A percentile compares a stretch with the other conserved stretches of the same genome.
Conservation (phyloP, 2,888 invertebrate genomes). For the Xanthostigma xanthostigma region DNA sequence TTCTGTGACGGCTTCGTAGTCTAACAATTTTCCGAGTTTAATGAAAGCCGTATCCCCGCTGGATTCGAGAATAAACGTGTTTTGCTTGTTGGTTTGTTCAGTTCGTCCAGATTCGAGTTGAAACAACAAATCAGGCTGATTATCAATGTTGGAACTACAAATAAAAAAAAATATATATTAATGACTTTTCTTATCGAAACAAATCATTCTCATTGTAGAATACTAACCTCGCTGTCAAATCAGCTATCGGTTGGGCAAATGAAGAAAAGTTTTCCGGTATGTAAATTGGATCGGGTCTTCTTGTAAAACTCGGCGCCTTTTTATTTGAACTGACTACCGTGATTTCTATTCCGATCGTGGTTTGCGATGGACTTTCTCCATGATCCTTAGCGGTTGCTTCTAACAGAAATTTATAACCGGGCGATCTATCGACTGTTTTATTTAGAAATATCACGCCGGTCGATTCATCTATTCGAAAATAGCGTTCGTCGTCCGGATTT, state of each 20-base stretch:
- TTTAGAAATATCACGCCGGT: conserved; percentile 72
- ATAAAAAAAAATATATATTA: background rate
- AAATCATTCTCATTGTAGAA: conserved; percentile 11
- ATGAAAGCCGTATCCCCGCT: conserved; percentile 57
- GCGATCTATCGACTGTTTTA: conserved; percentile 34
- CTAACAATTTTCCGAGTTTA: conserved; percentile 58
- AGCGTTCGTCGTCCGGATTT: conserved; percentile 36
- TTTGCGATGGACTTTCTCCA: conserved; percentile 47
- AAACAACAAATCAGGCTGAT: conserved; percentile 59
- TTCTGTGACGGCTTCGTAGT: conserved; percentile 72
- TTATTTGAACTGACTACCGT: conserved; percentile 76
- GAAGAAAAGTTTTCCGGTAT: conserved; percentile 62
- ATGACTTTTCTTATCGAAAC: background rate
- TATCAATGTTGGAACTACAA: conserved; percentile 56
- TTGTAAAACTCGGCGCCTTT: conserved; percentile 63
- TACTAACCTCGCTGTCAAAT: conserved; percentile 53
- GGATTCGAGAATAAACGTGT: conserved; percentile 54
- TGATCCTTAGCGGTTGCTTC: conserved; percentile 66
- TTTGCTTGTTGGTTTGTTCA: conserved; percentile 70
- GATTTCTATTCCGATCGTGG: conserved; percentile 65
- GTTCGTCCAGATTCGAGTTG: conserved; percentile 70
- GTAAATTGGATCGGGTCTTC: conserved; percentile 44
- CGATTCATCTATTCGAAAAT: conserved; percentile 67
- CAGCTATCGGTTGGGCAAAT: conserved; percentile 53
- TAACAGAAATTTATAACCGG: conserved; percentile 48